phyloP scores from a whole-genome alignment of 53 echinoderm and acorn worm genomes.

The Echinarachnius parma region DNA sequence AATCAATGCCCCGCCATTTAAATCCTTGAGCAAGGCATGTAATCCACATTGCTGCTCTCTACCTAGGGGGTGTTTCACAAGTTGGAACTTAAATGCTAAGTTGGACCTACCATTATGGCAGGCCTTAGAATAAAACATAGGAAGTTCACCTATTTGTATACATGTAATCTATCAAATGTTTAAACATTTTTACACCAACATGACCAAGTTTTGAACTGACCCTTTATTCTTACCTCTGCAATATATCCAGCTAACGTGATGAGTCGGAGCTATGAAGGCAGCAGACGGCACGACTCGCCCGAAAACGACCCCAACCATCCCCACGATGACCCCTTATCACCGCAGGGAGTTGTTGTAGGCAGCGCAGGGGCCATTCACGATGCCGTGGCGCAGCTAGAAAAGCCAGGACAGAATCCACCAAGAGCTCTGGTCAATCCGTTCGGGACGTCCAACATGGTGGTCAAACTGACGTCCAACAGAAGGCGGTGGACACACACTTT shows the following conservation, averaged over 20 bases:
- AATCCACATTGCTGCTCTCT: no score
- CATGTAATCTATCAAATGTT: no score
- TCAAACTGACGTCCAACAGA: constrained; percentile 79
- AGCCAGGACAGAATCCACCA: constrained; percentile 29
- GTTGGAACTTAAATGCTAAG: no score
- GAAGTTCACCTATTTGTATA: no score
- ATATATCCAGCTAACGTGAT: constrained; percentile 4
- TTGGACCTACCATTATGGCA: no score
- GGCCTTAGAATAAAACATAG: no score
- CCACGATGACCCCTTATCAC: constrained; percentile 9
- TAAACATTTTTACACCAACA: no score
- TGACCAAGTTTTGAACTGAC: no score
- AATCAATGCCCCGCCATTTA: no score
- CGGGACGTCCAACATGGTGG: constrained; percentile 50
- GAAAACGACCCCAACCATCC: constrained; percentile 3
- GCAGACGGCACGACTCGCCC: constrained; percentile 1
- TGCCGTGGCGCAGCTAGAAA: constrained; percentile 2
- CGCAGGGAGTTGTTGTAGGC: constrained; percentile 58
- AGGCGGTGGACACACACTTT: constrained; percentile 94
- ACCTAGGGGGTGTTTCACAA: no score
- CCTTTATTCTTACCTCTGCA: no score
- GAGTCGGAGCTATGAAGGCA: constrained; percentile 23
- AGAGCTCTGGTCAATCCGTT: constrained; percentile 78
- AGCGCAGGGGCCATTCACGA: constrained; percentile 66
- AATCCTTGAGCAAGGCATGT: no score